Percentiles rank a stretch among this genome's conserved stretches.
Evolutionary conservation across 2,113 vertebrate genomes (phyloP).

Genomic region (Eurypyga helias): DNA sequence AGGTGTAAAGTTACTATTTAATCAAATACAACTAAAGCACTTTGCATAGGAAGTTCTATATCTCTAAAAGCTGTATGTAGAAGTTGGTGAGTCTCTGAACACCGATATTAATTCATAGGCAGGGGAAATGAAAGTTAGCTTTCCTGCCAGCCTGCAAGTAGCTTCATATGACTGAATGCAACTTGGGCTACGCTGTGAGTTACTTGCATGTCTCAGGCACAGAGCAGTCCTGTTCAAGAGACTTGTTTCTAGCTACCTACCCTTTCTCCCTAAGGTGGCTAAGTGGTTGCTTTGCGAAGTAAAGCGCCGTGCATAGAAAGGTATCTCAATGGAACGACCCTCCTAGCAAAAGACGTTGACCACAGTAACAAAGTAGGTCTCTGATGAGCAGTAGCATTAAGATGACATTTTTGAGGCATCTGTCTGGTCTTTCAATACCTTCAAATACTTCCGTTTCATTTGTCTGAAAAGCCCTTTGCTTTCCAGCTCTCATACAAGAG

Average conservation of each 20-base stretch:
- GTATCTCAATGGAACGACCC: neutral
- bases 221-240: neutral
- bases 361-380: neutral
- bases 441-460: neutral
- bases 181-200: neutral
- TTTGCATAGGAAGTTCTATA: neutral
- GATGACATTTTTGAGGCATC: neutral
- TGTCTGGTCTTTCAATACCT: neutral
- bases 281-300: neutral
- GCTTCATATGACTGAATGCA: neutral
- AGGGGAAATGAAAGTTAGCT: neutral
- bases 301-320: neutral
- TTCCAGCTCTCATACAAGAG: neutral
- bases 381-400: neutral
- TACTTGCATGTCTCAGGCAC: neutral
- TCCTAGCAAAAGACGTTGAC: fast-evolving
- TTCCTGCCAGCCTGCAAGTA: neutral
- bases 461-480: neutral
- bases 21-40: neutral
- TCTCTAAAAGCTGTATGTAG: neutral
- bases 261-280: neutral
- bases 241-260: neutral
- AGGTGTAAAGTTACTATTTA: neutral
- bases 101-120: neutral
- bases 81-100: neutral